These are phyloP conservation scores for Gryllus longicercus DNA, from an alignment of 2,888 invertebrate genomes.

Conservation along the genomic window DNA sequence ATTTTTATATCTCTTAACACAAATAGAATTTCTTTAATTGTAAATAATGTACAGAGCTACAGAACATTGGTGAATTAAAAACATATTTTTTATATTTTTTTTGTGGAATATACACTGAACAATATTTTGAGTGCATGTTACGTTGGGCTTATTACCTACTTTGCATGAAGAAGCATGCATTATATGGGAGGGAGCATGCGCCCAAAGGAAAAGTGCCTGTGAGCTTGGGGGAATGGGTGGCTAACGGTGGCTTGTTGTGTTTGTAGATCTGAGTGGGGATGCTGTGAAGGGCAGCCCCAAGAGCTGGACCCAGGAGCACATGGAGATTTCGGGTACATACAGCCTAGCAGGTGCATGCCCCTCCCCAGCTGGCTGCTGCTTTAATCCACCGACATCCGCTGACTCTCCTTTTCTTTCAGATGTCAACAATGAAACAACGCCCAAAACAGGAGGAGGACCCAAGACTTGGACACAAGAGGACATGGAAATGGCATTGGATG, in stretches of 20 bases:
- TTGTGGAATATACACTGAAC: too few species aligned
- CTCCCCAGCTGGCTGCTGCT: not conserved
- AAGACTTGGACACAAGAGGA: conserved; percentile 87
- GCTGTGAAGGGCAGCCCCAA: conserved; percentile 24
- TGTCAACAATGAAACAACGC: conserved; percentile 30
- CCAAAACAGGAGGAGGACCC: conserved; percentile 57
- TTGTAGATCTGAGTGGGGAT: conserved; percentile 25
- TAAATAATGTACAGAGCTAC: too few species aligned
- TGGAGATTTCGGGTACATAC: conserved; percentile 25
- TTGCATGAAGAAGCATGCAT: too few species aligned
- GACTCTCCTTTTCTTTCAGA: conserved; percentile 28
- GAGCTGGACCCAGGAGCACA: conserved; percentile 21
- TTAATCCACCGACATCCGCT: not conserved
- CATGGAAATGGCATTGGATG: conserved; percentile 84
- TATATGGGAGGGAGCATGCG: too few species aligned
- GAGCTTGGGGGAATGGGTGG: too few species aligned
- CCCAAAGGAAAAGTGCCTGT: too few species aligned
- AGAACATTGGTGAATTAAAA: too few species aligned
- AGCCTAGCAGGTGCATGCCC: conserved; percentile 7
- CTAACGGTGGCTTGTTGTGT: conserved; percentile 20
- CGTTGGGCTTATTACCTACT: too few species aligned
- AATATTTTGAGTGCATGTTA: too few species aligned
- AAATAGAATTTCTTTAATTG: too few species aligned
- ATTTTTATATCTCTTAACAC: too few species aligned
- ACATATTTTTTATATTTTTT: too few species aligned